Evolutionary conservation across 2,113 vertebrate species (phyloP).

Genomic region (Clarias batrachus): DNA sequence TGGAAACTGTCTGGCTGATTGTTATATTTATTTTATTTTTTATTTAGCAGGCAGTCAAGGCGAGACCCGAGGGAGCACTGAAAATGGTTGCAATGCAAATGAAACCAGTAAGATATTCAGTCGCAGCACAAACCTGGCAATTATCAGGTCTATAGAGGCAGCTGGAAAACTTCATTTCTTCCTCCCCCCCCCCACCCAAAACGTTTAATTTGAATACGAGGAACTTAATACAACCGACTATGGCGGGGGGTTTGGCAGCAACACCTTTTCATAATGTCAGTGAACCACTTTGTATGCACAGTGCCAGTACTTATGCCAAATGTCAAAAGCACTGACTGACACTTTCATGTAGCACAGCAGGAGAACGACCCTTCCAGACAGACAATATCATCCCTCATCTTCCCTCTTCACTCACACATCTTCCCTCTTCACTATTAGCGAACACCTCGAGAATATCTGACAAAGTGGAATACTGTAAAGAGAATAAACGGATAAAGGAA

Average conservation of each 20-base stretch:
- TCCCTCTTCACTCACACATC: not conserved
- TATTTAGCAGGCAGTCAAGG: not conserved
- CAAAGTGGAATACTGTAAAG: not conserved
- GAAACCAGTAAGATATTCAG: constrained; percentile 23
- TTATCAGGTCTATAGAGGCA: constrained; percentile 27
- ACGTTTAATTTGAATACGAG: constrained; percentile 23
- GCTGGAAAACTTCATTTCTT: constrained; percentile 6
- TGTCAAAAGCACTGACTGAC: constrained; percentile 35
- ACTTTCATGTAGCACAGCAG: constrained; percentile 29
- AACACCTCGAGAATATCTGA: not conserved
- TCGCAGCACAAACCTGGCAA: constrained; percentile 33
- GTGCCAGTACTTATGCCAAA: constrained; percentile 11
- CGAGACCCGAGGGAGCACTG: constrained; percentile 1
- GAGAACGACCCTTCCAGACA: constrained; percentile 4
- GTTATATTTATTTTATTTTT: constrained; percentile 7
- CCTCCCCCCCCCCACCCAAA: not conserved
- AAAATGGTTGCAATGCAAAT: constrained; percentile 30
- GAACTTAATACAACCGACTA: constrained; percentile 1
- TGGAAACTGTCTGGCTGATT: not conserved
- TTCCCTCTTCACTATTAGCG: not conserved
- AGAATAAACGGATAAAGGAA: not conserved
- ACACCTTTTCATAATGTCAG: constrained; percentile 24
- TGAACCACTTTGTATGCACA: constrained; percentile 29
- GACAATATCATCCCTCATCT: not conserved
- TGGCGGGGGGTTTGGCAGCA: not conserved